A percentile compares a stretch with the other conserved stretches of the same genome.
phyloP scores from a whole-genome alignment of 2,113 vertebrate genomes.

The Prionailurus viverrinus region DNA sequence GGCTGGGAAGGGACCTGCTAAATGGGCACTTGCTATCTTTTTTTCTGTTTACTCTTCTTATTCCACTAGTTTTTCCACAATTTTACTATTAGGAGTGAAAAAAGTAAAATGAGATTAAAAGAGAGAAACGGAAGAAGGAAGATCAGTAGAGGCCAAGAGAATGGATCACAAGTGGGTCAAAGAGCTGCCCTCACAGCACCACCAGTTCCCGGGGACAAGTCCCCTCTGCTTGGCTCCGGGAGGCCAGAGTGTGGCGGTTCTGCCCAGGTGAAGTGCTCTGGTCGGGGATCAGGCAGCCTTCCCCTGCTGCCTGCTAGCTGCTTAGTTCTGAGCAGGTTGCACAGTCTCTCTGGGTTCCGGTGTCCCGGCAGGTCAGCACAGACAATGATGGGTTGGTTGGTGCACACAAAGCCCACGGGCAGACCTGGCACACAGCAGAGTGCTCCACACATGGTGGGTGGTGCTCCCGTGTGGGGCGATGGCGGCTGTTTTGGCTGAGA shows the following conservation, averaged over 20 bases:
- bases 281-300: neutral
- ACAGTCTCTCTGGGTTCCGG: neutral
- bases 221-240: rapidly evolving
- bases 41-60: neutral
- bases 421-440: no score
- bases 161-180: neutral
- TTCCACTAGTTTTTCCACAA: neutral
- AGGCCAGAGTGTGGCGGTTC: neutral
- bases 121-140: neutral
- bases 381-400: neutral
- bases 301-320: neutral
- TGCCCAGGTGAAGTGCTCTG: rapidly evolving
- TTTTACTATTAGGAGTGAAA: neutral
- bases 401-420: rapidly evolving
- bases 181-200: neutral
- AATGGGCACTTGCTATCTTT: neutral
- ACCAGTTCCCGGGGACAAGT: neutral
- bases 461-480: no score
- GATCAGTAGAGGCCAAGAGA: neutral
- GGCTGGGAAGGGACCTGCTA: neutral
- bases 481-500: neutral
- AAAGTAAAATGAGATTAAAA: neutral
- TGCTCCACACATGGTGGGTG: rapidly evolving
- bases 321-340: neutral
- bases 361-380: neutral